Conservation (phyloP, 2,113 vertebrate species). For the Prunella himalayana region DNA sequence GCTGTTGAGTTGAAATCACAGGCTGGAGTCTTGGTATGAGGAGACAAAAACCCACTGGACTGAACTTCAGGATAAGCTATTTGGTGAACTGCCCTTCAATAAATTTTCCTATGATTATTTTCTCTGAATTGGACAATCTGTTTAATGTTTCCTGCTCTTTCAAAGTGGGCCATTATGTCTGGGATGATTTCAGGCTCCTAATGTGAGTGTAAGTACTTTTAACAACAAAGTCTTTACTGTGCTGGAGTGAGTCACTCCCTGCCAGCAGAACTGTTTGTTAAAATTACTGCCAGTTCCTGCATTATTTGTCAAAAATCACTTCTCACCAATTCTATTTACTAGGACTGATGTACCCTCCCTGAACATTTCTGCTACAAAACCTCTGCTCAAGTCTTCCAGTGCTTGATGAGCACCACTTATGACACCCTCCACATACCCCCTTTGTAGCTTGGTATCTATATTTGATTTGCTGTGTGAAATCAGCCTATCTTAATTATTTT, state of each 20-base stretch:
- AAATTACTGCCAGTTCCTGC: neutral
- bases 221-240: neutral
- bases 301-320: neutral
- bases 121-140: neutral
- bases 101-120: constrained; percentile 2
- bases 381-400: neutral
- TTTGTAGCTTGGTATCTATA: neutral
- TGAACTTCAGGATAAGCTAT: neutral
- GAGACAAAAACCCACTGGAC: neutral
- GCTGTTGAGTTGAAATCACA: neutral
- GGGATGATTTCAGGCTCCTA: constrained; percentile 1
- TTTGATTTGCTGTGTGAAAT: neutral
- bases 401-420: neutral
- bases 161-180: neutral
- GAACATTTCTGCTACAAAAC: neutral
- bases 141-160: constrained; percentile 18
- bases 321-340: neutral
- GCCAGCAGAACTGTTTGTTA: neutral
- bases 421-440: accelerated
- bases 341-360: neutral
- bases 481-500: neutral
- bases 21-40: neutral
- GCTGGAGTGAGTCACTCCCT: neutral
- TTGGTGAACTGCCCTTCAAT: neutral
- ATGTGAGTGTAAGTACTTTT: neutral